Conservation (phyloP, 2,888 invertebrate genomes). For the Gymnocheta viridis region DNA sequence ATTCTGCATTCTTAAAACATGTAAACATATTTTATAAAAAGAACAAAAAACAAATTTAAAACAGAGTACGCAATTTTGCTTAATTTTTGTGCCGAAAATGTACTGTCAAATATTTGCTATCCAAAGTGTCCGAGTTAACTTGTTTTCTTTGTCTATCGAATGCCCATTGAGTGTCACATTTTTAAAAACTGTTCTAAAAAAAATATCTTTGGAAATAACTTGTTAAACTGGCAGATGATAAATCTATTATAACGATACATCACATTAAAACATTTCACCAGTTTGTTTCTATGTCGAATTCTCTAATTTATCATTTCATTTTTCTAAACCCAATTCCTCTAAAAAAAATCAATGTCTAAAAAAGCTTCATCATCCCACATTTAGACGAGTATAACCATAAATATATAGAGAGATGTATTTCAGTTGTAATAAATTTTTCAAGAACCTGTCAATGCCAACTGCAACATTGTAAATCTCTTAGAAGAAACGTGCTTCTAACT, state of each 20-base stretch:
- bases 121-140: too few species aligned
- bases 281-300: not conserved
- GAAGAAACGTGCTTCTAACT: constrained; percentile 44
- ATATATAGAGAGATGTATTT: constrained; percentile 31
- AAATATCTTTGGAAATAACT: not conserved
- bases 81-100: too few species aligned
- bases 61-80: too few species aligned
- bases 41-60: too few species aligned
- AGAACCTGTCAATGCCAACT: constrained; percentile 68
- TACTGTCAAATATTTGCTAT: too few species aligned
- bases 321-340: too few species aligned
- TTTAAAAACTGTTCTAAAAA: not conserved
- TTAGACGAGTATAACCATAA: constrained; percentile 13
- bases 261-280: not conserved
- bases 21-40: too few species aligned
- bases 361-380: constrained; percentile 34
- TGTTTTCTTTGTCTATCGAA: too few species aligned
- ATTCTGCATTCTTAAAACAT: too few species aligned
- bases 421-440: constrained; percentile 72
- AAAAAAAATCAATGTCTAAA: not conserved
- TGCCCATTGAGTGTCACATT: not conserved
- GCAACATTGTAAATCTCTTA: constrained; percentile 52
- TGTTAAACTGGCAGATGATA: not conserved
- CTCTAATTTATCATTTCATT: not conserved
- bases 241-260: not conserved